A percentile compares a stretch with the other conserved stretches of the same genome.
phyloP scores from a whole-genome alignment of 1,140 invertebrate species.

The Cydia fagiglandana region DNA sequence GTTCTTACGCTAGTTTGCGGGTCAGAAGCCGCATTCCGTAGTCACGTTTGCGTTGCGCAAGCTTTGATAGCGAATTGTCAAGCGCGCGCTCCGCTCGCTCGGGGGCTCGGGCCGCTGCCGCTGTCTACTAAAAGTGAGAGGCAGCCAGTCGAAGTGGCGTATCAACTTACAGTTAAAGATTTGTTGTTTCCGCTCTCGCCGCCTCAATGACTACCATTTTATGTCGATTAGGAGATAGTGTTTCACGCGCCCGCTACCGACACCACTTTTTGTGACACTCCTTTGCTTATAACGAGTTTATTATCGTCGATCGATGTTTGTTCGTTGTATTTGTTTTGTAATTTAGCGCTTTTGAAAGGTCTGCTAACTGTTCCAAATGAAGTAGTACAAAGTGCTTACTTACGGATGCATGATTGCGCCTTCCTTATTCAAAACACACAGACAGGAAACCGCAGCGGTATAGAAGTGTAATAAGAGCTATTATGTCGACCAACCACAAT shows the following conservation, averaged over 20 bases:
- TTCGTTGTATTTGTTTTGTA: conserved; percentile 48
- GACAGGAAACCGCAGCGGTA: conserved; percentile 66
- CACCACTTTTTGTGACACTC: conserved; percentile 74
- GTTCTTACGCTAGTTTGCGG: conserved; percentile 54
- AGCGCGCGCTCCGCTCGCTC: conserved; percentile 40
- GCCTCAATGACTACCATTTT: conserved; percentile 77
- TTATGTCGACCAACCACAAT: conserved; percentile 70
- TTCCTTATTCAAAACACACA: conserved; percentile 49
- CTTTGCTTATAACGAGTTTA: conserved; percentile 70
- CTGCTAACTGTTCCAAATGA: conserved; percentile 25
- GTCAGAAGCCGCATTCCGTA: conserved; percentile 60
- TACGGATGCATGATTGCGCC: conserved; percentile 34
- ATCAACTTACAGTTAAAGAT: conserved; percentile 69
- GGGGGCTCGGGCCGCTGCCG: conserved; percentile 37
- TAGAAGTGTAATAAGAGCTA: conserved; percentile 64
- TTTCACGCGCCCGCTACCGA: conserved; percentile 75
- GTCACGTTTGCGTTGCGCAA: conserved; percentile 50
- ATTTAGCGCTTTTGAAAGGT: conserved; percentile 52
- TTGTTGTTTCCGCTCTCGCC: conserved; percentile 73
- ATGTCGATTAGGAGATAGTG: conserved; percentile 76
- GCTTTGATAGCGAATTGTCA: conserved; percentile 61
- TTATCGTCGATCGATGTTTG: conserved; percentile 66
- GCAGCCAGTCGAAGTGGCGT: conserved; percentile 52
- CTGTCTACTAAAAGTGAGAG: conserved; percentile 63
- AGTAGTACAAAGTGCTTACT: conserved; percentile 33